Evolutionary conservation across 2,797 vertebrate species (phyloP).

Genomic region (Natrix natrix): DNA sequence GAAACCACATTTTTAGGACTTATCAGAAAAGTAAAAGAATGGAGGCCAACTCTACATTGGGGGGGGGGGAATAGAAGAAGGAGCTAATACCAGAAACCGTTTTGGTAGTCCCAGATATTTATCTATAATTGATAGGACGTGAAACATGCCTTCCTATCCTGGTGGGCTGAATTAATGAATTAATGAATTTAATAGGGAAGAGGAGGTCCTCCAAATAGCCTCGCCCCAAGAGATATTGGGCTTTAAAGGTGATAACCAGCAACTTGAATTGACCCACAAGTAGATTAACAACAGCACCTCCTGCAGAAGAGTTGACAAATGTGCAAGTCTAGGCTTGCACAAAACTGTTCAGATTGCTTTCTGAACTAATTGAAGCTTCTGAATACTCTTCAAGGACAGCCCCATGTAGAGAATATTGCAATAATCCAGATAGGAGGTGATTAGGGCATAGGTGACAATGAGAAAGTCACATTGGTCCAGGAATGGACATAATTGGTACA

Average conservation of each 20-base stretch:
- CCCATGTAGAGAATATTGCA: background rate
- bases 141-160: background rate
- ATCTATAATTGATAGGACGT: background rate
- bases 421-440: background rate
- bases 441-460: background rate
- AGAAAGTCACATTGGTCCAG: background rate
- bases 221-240: background rate
- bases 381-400: background rate
- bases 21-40: background rate
- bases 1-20: background rate
- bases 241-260: background rate
- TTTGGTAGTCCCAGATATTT: background rate
- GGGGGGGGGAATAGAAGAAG: background rate
- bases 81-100: background rate
- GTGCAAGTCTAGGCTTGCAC: background rate
- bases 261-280: background rate
- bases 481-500: background rate
- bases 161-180: background rate
- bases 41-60: background rate
- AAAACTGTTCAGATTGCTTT: background rate
- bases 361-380: background rate
- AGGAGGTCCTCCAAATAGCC: background rate
- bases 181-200: background rate
- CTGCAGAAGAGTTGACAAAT: background rate
- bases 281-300: background rate